These are phyloP conservation scores for Caenorhabditis remanei DNA, from an alignment of 1,140 invertebrate species.

Conservation along the genomic window DNA sequence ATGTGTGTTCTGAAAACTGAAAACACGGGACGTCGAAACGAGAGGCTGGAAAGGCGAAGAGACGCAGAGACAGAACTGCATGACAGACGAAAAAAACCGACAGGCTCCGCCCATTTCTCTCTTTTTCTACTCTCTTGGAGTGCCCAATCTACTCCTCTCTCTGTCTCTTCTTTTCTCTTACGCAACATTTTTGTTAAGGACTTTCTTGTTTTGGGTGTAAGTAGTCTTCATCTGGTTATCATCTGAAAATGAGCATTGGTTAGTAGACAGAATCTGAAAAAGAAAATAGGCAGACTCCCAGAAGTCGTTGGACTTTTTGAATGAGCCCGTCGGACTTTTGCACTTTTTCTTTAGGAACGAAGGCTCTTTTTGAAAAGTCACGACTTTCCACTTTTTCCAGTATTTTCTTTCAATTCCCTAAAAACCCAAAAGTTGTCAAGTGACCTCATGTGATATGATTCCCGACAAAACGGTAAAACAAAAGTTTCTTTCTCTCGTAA, in stretches of 20 bases:
- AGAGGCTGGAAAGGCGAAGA: background rate
- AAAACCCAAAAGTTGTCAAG: background rate
- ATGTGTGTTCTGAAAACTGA: conserved; percentile 45
- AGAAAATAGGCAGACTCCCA: background rate
- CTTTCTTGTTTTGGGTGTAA: background rate
- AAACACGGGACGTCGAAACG: background rate
- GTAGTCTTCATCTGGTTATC: no score
- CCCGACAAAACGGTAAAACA: background rate
- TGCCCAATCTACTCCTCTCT: conserved; percentile 9
- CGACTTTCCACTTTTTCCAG: background rate
- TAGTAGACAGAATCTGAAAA: background rate
- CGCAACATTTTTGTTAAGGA: background rate
- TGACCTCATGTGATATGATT: conserved; percentile 46
- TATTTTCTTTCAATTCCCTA: background rate
- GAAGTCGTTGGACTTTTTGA: background rate
- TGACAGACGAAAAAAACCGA: background rate
- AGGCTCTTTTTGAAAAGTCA: background rate
- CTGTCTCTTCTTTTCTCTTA: conserved; percentile 5
- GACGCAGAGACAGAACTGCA: conserved; percentile 28
- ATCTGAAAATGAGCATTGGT: no score
- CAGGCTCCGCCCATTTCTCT: conserved; percentile 43
- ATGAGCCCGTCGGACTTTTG: background rate
- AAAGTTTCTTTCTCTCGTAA: background rate
- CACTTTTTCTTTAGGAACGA: background rate
- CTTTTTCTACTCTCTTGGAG: conserved; percentile 28